Evolutionary conservation across 2,888 invertebrate genomes (phyloP).

Genomic region (Sphaerophoria taeniata): DNA sequence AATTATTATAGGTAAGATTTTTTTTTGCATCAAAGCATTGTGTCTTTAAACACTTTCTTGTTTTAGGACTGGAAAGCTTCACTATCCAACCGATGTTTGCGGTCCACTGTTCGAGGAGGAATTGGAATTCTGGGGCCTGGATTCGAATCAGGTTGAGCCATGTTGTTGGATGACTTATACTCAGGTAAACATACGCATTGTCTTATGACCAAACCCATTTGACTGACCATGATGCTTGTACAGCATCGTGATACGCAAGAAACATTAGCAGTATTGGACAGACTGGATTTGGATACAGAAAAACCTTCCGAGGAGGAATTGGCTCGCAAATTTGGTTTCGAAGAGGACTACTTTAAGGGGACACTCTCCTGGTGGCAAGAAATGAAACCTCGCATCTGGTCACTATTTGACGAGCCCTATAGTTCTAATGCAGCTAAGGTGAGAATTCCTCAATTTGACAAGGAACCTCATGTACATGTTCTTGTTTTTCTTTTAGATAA

Average conservation of each 20-base stretch:
- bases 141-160: slow-evolving; percentile 99
- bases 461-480: background rate
- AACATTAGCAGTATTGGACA: slow-evolving; percentile 98
- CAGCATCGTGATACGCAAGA: slow-evolving; percentile 99
- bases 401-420: slow-evolving; percentile 99
- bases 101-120: slow-evolving; percentile 99
- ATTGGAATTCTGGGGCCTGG: slow-evolving; percentile 99
- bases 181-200: slow-evolving; percentile 86
- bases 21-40: background rate
- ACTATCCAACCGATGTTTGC: slow-evolving; percentile 99
- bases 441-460: background rate
- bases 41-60: too few relatives aligned
- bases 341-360: slow-evolving; percentile 96
- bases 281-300: slow-evolving; percentile 98
- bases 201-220: background rate
- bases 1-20: slow-evolving; percentile 94
- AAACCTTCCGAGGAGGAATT: slow-evolving; percentile 99
- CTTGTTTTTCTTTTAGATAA: slow-evolving; percentile 87
- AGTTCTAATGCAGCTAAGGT: slow-evolving; percentile 99
- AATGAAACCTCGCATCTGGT: slow-evolving; percentile 99
- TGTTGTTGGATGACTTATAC: slow-evolving; percentile 99
- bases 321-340: slow-evolving; percentile 98
- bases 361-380: slow-evolving; percentile 98
- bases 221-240: background rate
- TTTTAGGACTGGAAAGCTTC: slow-evolving; percentile 95